Evolutionary conservation across 2,113 vertebrate genomes (phyloP).

Genomic region (Oreocharis arfaki): DNA sequence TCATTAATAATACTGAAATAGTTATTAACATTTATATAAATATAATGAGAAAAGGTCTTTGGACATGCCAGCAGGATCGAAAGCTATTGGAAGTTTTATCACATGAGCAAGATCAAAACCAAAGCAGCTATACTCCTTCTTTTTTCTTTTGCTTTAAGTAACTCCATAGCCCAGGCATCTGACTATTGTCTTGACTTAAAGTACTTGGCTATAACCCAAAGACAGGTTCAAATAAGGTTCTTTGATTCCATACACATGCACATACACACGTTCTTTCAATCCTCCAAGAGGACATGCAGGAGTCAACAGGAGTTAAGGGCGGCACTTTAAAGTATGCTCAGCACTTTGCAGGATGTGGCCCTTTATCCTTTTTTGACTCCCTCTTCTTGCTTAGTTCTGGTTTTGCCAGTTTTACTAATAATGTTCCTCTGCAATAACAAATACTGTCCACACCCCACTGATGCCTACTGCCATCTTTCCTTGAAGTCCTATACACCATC

Average conservation of each 20-base stretch:
- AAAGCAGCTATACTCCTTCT: constrained; percentile 9
- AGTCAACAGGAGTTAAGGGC: not conserved
- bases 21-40: constrained; percentile 34
- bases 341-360: not conserved
- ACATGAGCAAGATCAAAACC: constrained; percentile 62
- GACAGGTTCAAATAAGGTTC: constrained; percentile 53
- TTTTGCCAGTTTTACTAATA: not conserved
- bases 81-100: constrained; percentile 40
- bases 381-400: not conserved
- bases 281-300: no score
- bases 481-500: not conserved
- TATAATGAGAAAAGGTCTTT: constrained; percentile 33
- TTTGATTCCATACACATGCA: constrained; percentile 15
- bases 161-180: constrained; percentile 38
- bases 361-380: constrained; percentile 8
- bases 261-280: not conserved
- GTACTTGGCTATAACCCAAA: constrained; percentile 33
- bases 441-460: not conserved
- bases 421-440: not conserved
- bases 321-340: not conserved
- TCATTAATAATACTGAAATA: constrained; percentile 22
- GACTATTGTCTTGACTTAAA: constrained; percentile 40
- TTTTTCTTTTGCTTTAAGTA: constrained; percentile 23
- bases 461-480: not conserved
- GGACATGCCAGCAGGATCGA: not conserved